These are phyloP conservation scores for Spisula solida DNA, from an alignment of 2,888 invertebrate genomes.

Conservation along the genomic window DNA sequence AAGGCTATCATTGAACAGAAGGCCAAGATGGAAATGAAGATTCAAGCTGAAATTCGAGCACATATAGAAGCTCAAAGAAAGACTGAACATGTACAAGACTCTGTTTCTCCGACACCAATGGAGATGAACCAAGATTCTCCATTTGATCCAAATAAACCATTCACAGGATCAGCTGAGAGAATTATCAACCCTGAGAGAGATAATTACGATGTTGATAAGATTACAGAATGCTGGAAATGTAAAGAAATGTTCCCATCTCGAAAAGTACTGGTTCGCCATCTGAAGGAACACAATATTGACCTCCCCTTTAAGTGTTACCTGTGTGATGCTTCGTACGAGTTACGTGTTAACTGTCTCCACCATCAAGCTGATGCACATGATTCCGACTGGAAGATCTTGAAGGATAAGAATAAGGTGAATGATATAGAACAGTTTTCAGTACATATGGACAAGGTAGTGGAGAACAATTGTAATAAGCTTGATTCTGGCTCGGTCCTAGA, in stretches of 20 bases:
- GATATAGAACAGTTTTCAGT: constrained; percentile 80
- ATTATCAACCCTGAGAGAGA: constrained; percentile 85
- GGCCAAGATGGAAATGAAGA: constrained; percentile 63
- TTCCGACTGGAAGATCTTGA: constrained; percentile 93
- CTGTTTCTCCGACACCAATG: constrained; percentile 43
- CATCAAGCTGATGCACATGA: constrained; percentile 93
- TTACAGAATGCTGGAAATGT: constrained; percentile 86
- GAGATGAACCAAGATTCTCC: constrained; percentile 50
- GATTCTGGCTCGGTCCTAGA: constrained; percentile 75
- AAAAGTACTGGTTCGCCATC: constrained; percentile 84
- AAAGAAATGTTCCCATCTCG: constrained; percentile 80
- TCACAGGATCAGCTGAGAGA: constrained; percentile 75
- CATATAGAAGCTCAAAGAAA: constrained; percentile 67
- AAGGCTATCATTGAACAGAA: constrained; percentile 71
- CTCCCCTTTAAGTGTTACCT: constrained; percentile 96
- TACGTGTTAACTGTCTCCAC: constrained; percentile 93
- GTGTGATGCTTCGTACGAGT: constrained; percentile 95
- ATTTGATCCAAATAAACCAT: constrained; percentile 61
- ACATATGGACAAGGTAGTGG: constrained; percentile 84
- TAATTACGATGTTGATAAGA: constrained; percentile 86
- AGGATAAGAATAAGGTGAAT: constrained; percentile 88
- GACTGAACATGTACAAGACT: constrained; percentile 30
- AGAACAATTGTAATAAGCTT: constrained; percentile 78
- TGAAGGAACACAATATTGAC: constrained; percentile 86
- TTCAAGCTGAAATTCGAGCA: constrained; percentile 66